Evolutionary conservation across 2,888 invertebrate genomes (phyloP), one percentile per base, ranked within the genome.

Genomic region (Spicauda simplicius): DNA sequence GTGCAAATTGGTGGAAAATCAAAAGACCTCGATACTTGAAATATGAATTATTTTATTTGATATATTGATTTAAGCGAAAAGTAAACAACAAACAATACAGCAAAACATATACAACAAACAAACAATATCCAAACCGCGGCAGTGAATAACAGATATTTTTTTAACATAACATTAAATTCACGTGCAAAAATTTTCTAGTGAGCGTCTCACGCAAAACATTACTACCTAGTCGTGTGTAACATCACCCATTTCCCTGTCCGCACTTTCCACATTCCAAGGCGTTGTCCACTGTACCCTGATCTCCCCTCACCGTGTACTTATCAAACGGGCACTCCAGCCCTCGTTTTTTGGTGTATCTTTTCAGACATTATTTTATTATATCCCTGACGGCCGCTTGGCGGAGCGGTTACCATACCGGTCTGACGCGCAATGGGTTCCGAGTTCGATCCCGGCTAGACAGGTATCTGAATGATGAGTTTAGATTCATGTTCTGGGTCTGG

Each of bases 261-360:
- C 45, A 48, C 64, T 64, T 64, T 64, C 64, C 50, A 64, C 56
- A 64, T 64, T 64, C 64, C 64, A 30, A 50, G 50, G 10, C 48
- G 33, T 30, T 50, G 64, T 33, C 64, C 50, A 56, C 18, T 50
- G n/a, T 33, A 57, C 56, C 48, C 56, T 64, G 56, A 10, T 50
- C 56, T 54, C 61, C 61, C 53, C 41, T 61, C 53, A 41, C 19
- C 20, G 18, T 18, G 18, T 18, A 16, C 18, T 33, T 48, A 16
- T 50, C 50, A 18, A 50, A 50, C 50, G 18, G 8, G 18, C 50
- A 50, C 18, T 16, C 4, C 4, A 48, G 11, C 48, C 48, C 48
- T 16, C 16, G 16, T 48, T 48, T n/a, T 48, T 48, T 48, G 16
- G n/a, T 16, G 48, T 48, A 48, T 2, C 41, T 41, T 41, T 12